Conservation (phyloP, 2,113 vertebrate genomes). For the Chauna torquata region DNA sequence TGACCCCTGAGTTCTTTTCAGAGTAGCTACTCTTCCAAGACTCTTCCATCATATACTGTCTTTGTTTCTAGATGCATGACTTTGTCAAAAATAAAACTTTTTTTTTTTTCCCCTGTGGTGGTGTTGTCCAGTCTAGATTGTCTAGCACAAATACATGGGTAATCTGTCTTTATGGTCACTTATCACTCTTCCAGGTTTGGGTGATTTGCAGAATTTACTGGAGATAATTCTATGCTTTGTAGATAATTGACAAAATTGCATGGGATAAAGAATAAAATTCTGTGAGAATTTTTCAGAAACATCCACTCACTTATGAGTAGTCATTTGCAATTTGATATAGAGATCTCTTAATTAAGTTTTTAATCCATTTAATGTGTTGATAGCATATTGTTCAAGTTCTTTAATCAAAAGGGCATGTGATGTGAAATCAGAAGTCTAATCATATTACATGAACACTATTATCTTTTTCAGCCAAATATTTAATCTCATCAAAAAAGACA, state of each 20-base stretch:
- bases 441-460: slow-evolving; percentile 9
- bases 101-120: not conserved
- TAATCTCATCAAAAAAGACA: slow-evolving; percentile 43
- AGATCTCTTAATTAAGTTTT: slow-evolving; percentile 37
- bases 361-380: slow-evolving; percentile 33
- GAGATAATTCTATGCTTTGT: not conserved
- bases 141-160: not conserved
- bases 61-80: not conserved
- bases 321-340: slow-evolving; percentile 7
- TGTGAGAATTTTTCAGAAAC: not conserved
- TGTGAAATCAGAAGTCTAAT: slow-evolving; percentile 41
- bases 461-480: slow-evolving; percentile 49
- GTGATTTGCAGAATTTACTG: not conserved
- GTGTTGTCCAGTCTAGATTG: not conserved
- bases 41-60: not conserved
- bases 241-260: not conserved
- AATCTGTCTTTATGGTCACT: not conserved
- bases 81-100: not conserved
- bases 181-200: not conserved
- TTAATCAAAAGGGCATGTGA: slow-evolving; percentile 46
- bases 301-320: slow-evolving; percentile 7
- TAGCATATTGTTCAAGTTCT: slow-evolving; percentile 40
- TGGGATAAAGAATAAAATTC: not conserved
- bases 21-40: not conserved
- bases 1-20: not conserved